A percentile compares a stretch with the other conserved stretches of the same genome.
Evolutionary conservation across 2,113 vertebrate genomes (phyloP).

Genomic region (Struthio camelus): DNA sequence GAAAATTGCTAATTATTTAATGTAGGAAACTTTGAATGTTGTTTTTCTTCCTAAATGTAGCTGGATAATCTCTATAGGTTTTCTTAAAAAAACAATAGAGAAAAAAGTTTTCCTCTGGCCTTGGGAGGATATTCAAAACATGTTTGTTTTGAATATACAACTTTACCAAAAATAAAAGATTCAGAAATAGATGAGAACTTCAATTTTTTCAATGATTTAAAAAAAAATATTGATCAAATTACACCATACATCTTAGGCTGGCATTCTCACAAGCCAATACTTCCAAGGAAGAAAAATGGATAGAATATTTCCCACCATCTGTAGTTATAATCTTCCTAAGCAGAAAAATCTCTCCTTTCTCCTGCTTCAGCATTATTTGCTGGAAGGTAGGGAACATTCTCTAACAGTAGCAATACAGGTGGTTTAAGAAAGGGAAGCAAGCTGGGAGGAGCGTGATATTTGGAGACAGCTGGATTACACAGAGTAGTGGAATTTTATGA

Average conservation of each 20-base stretch:
- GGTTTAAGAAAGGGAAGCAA: neutral
- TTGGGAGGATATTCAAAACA: neutral
- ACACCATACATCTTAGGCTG: neutral
- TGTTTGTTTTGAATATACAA: neutral
- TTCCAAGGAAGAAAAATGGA: neutral
- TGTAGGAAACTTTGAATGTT: neutral
- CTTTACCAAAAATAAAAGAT: neutral
- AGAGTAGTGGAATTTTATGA: neutral
- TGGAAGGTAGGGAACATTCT: neutral
- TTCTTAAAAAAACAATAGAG: neutral
- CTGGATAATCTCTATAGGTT: neutral
- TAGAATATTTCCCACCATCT: neutral
- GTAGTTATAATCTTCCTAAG: neutral
- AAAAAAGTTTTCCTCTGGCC: neutral
- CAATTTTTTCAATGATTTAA: neutral
- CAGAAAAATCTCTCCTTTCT: neutral
- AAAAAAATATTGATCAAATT: neutral
- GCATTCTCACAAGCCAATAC: neutral
- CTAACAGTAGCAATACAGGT: neutral
- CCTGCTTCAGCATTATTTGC: neutral
- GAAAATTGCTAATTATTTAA: neutral
- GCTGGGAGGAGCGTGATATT: neutral
- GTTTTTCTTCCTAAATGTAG: neutral
- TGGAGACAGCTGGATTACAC: neutral
- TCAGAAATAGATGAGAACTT: neutral